Conservation (phyloP, 2,797 vertebrate genomes). For the Rhynchonycteris naso region DNA sequence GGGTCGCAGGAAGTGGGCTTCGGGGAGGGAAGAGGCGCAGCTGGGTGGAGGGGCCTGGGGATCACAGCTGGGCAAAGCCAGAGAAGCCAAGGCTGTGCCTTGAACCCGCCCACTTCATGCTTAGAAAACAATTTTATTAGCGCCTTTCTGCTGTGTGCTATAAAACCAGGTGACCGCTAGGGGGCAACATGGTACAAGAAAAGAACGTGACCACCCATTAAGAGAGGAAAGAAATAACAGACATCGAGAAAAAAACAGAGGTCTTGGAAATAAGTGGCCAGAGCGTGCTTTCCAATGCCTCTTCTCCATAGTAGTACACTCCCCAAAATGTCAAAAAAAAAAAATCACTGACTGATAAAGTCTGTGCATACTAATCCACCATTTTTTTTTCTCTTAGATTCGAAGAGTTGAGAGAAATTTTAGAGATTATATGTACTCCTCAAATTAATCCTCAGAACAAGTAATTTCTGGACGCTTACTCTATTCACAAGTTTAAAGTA, state of each 20-base stretch:
- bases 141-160: background rate
- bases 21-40: background rate
- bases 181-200: slow-evolving; percentile 6
- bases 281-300: background rate
- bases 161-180: background rate
- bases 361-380: background rate
- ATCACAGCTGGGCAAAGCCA: accelerated
- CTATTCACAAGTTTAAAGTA: background rate
- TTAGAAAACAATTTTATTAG: background rate
- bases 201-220: accelerated
- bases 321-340: background rate
- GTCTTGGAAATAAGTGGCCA: background rate
- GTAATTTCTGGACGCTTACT: background rate
- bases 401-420: background rate
- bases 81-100: background rate
- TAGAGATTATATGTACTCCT: background rate
- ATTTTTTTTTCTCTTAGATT: background rate
- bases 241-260: accelerated
- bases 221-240: background rate
- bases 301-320: background rate
- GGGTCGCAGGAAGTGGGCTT: background rate
- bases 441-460: background rate
- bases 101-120: background rate
- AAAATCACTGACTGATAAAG: background rate
- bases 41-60: accelerated